Percentiles rank a stretch among this genome's conserved stretches.
Conservation (phyloP, 2,797 vertebrate genomes). For the Pipistrellus pygmaeus region DNA sequence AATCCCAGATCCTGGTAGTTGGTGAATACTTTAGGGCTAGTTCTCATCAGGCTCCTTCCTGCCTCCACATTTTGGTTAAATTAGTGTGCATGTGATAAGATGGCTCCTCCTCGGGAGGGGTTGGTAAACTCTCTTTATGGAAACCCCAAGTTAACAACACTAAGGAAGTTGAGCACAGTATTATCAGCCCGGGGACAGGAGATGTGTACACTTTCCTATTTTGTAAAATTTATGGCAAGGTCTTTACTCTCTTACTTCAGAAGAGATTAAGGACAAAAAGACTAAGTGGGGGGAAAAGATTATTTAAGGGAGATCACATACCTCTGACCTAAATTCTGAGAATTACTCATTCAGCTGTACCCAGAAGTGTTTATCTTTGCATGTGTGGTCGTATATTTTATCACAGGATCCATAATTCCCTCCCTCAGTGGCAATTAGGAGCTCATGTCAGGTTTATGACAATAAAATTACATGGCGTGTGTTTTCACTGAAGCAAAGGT, state of each 20-base stretch:
- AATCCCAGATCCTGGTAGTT: background rate
- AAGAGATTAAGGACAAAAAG: background rate
- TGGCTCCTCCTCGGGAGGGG: background rate
- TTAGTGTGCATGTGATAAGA: background rate
- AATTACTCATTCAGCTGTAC: background rate
- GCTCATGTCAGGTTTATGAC: background rate
- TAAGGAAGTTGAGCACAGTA: conserved; percentile 22
- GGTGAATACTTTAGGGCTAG: background rate
- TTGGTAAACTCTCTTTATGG: background rate
- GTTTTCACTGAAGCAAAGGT: background rate
- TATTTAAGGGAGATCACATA: background rate
- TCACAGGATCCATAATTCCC: background rate
- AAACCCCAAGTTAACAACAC: background rate
- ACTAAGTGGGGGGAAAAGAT: background rate
- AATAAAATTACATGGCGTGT: background rate
- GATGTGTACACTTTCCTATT: conserved; percentile 50
- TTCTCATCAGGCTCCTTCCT: background rate
- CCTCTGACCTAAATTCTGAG: background rate
- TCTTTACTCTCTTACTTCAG: conserved; percentile 39
- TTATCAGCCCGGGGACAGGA: background rate
- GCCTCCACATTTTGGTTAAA: background rate
- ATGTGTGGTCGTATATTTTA: background rate
- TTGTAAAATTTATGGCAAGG: background rate
- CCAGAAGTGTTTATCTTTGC: background rate
- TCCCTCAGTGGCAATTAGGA: background rate